Evolutionary conservation across 1,140 invertebrate genomes (phyloP).

Genomic region (Drosophila pruinosa): DNA sequence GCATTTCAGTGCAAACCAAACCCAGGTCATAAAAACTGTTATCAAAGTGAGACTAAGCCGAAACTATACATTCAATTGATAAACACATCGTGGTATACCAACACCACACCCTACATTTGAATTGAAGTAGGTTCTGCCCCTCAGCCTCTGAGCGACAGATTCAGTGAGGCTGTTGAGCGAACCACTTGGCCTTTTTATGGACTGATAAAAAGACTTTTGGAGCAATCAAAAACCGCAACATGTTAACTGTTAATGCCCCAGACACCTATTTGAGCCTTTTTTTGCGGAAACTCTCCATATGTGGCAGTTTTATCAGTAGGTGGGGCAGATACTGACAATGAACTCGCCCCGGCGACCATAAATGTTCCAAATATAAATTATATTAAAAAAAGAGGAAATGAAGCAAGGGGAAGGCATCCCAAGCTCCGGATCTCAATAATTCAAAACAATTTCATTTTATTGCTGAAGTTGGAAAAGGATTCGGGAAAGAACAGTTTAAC

Average conservation of each 20-base stretch:
- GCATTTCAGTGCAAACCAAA: slow-evolving; percentile 29
- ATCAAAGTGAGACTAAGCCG: slow-evolving; percentile 28
- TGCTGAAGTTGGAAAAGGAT: slow-evolving; percentile 52
- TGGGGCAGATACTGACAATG: slow-evolving; percentile 25
- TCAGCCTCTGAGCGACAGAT: no score
- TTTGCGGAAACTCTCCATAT: slow-evolving; percentile 14
- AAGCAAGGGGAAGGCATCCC: slow-evolving; percentile 9
- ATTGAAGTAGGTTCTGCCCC: no score
- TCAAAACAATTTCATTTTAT: slow-evolving; percentile 80
- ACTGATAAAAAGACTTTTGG: slow-evolving; percentile 67
- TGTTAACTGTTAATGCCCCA: slow-evolving; percentile 79
- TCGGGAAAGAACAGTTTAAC: slow-evolving; percentile 63
- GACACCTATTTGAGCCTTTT: slow-evolving; percentile 70
- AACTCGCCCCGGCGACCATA: slow-evolving; percentile 39
- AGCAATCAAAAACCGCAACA: slow-evolving; percentile 78
- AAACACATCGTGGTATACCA: slow-evolving; percentile 7
- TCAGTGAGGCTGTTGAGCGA: neutral
- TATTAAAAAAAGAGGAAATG: slow-evolving; percentile 49
- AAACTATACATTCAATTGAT: slow-evolving; percentile 28
- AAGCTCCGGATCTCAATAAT: slow-evolving; percentile 69
- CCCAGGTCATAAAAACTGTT: slow-evolving; percentile 34
- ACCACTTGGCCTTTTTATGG: slow-evolving; percentile 51
- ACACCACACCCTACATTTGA: slow-evolving; percentile 12
- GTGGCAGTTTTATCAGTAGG: neutral
- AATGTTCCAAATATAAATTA: slow-evolving; percentile 75